Percentiles rank a stretch among this genome's conserved stretches.
Conservation (phyloP, 2,113 vertebrate genomes). For the Dasyurus viverrinus region DNA sequence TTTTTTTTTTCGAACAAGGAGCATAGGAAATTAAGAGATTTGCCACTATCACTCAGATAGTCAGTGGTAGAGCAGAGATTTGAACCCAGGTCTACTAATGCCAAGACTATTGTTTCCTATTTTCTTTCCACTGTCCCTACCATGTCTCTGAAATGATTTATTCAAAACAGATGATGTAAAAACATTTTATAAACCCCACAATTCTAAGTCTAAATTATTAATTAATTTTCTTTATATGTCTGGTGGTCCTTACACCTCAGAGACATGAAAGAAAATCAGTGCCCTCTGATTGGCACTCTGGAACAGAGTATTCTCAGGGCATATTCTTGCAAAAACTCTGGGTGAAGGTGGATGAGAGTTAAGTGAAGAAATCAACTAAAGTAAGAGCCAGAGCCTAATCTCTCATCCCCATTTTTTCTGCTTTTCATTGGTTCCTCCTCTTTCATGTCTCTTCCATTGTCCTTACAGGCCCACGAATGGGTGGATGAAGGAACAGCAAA, state of each 20-base stretch:
- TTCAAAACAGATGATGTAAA: neutral
- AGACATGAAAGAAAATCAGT: neutral
- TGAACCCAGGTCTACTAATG: neutral
- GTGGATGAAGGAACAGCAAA: slow-evolving; percentile 83
- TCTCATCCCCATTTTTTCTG: neutral
- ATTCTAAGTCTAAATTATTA: neutral
- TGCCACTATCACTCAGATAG: neutral
- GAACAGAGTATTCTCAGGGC: neutral
- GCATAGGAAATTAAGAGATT: neutral
- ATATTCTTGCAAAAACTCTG: neutral
- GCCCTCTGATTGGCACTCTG: neutral
- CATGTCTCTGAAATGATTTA: neutral
- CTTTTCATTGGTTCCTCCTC: neutral
- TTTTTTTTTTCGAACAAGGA: neutral
- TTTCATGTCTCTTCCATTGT: neutral
- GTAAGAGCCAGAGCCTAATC: neutral
- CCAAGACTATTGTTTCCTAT: neutral
- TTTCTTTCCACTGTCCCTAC: neutral
- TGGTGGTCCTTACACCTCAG: neutral
- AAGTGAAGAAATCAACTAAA: neutral
- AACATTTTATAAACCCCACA: neutral
- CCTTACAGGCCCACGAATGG: slow-evolving; percentile 88
- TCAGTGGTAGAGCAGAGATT: neutral
- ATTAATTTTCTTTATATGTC: neutral
- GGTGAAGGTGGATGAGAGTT: neutral